phyloP scores from a whole-genome alignment of 2,113 vertebrate genomes.

The Melanerpes formicivorus region DNA sequence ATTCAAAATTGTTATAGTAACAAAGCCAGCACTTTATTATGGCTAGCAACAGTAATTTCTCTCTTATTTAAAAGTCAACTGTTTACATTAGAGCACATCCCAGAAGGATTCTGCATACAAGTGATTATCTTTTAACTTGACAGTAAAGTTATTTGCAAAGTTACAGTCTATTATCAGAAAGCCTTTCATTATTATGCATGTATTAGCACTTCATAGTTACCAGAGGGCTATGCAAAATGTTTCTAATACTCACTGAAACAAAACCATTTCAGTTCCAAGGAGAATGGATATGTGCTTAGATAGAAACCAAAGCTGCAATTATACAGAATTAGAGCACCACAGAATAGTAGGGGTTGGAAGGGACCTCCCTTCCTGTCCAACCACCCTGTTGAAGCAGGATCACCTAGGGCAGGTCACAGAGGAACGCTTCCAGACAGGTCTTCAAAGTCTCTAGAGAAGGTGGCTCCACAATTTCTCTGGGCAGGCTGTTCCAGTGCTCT shows the following conservation, averaged over 20 bases:
- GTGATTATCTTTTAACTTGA: neutral
- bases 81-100: slow-evolving; percentile 22
- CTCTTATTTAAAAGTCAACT: slow-evolving; percentile 3
- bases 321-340: no score
- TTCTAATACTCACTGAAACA: neutral
- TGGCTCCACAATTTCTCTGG: no score
- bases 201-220: neutral
- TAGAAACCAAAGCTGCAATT: neutral
- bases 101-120: neutral
- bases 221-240: neutral
- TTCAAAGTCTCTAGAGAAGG: no score
- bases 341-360: no score
- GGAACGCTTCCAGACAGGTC: no score
- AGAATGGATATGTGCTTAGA: neutral
- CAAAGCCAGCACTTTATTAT: neutral
- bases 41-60: slow-evolving; percentile 4
- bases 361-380: no score
- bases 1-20: neutral
- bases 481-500: no score
- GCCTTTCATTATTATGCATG: neutral
- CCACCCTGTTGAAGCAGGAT: no score
- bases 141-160: neutral
- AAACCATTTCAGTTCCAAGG: neutral
- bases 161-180: neutral
- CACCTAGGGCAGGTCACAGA: no score